A percentile compares a stretch with the other conserved stretches of the same genome.
Conservation (phyloP, 1,140 invertebrate genomes). For the Lucilia cuprina region DNA sequence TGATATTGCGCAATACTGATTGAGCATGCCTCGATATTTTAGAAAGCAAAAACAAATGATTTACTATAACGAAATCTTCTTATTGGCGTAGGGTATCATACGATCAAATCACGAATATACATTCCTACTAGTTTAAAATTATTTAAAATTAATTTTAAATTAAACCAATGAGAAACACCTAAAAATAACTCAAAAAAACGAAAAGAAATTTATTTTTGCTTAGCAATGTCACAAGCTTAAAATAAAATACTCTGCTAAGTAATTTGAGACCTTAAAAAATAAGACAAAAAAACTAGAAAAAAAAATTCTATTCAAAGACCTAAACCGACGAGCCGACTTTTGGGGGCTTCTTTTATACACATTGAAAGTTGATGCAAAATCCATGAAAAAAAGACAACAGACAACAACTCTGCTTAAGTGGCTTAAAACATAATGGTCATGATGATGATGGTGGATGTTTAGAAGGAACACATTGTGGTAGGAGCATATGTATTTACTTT, state of each 20-base stretch:
- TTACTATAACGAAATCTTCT: no score
- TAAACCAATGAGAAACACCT: no score
- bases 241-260: not conserved
- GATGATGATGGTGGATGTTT: not conserved
- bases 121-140: no score
- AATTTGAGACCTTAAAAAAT: conserved; percentile 34
- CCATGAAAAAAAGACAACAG: conserved; percentile 21
- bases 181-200: not conserved
- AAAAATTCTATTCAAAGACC: conserved; percentile 38
- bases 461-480: not conserved
- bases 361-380: conserved; percentile 13
- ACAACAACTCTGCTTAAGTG: conserved; percentile 21
- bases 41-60: no score
- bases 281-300: not conserved
- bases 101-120: no score
- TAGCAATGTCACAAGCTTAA: conserved; percentile 16
- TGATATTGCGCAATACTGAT: no score
- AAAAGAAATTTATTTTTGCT: not conserved
- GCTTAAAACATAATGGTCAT: conserved; percentile 12
- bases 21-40: no score
- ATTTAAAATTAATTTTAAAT: no score
- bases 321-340: conserved; percentile 41
- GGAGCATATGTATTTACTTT: not conserved
- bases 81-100: no score
- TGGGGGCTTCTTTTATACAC: conserved; percentile 40